Percentiles rank a stretch among this genome's conserved stretches.
Conservation (phyloP, 2,113 vertebrate genomes). For the Calyptommatus sinebrachiatus region DNA sequence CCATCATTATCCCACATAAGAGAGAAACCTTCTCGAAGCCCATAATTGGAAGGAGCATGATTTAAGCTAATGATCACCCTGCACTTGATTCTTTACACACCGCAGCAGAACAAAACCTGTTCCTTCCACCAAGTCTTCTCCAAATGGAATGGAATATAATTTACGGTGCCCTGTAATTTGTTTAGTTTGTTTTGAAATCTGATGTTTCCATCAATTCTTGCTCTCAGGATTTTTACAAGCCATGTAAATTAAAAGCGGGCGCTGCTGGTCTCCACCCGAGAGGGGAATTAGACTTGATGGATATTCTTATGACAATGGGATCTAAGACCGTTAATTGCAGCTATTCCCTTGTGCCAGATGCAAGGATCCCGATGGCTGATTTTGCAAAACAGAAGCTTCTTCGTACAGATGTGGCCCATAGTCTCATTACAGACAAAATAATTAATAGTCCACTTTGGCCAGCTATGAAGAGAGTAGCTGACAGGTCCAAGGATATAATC, state of each 20-base stretch:
- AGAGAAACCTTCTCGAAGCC: constrained; percentile 26
- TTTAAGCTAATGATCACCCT: constrained; percentile 46
- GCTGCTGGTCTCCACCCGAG: constrained; percentile 48
- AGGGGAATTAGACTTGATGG: constrained; percentile 57
- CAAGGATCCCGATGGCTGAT: constrained; percentile 27
- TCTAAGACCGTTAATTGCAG: constrained; percentile 63
- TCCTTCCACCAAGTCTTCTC: constrained; percentile 46
- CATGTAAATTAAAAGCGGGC: constrained; percentile 66
- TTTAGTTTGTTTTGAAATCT: constrained; percentile 9
- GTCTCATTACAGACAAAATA: constrained; percentile 50
- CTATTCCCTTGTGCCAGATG: constrained; percentile 42
- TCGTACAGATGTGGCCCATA: constrained; percentile 45
- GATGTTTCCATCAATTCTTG: constrained; percentile 66
- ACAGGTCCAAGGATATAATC: constrained; percentile 20
- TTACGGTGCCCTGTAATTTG: constrained; percentile 59
- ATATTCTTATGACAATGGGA: constrained; percentile 60
- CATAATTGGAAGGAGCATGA: constrained; percentile 11
- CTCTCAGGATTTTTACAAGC: constrained; percentile 65
- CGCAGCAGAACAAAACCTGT: constrained; percentile 50
- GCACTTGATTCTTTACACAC: constrained; percentile 34
- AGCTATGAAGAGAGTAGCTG: not conserved
- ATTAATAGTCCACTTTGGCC: constrained; percentile 43
- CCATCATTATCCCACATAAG: constrained; percentile 32
- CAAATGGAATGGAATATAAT: constrained; percentile 49
- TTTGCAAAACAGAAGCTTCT: constrained; percentile 36